These are phyloP conservation scores for Smithornis capensis DNA, from an alignment of 2,113 vertebrate genomes.

Conservation along the genomic window DNA sequence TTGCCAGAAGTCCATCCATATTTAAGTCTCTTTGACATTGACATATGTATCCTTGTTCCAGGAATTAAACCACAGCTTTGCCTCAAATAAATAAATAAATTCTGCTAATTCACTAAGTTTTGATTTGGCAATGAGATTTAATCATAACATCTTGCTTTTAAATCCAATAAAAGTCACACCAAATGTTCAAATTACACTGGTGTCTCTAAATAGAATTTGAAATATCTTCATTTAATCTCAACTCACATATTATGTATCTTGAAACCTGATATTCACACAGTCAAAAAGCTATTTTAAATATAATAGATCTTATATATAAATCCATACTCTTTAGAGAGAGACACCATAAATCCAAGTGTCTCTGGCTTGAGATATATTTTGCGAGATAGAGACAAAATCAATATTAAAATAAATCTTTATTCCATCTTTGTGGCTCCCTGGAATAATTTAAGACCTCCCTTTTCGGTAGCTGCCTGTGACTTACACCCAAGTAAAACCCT, in stretches of 20 bases:
- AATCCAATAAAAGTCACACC: neutral
- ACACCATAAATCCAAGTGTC: neutral
- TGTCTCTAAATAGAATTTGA: neutral
- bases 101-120: neutral
- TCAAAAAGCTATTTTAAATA: neutral
- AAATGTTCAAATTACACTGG: neutral
- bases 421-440: neutral
- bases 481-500: neutral
- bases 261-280: neutral
- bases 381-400: neutral
- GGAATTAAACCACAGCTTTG: neutral
- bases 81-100: neutral
- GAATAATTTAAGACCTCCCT: neutral
- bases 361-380: neutral
- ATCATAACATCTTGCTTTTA: neutral
- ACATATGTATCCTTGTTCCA: neutral
- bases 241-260: neutral
- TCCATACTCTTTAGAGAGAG: neutral
- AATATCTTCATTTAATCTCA: neutral
- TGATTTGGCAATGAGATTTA: neutral
- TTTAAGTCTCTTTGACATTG: neutral
- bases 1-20: neutral
- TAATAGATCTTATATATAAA: neutral
- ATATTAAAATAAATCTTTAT: neutral
- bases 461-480: neutral